These are phyloP conservation scores for Lysiphlebus fabarum DNA, from an alignment of 1,140 invertebrate genomes.

Conservation along the genomic window DNA sequence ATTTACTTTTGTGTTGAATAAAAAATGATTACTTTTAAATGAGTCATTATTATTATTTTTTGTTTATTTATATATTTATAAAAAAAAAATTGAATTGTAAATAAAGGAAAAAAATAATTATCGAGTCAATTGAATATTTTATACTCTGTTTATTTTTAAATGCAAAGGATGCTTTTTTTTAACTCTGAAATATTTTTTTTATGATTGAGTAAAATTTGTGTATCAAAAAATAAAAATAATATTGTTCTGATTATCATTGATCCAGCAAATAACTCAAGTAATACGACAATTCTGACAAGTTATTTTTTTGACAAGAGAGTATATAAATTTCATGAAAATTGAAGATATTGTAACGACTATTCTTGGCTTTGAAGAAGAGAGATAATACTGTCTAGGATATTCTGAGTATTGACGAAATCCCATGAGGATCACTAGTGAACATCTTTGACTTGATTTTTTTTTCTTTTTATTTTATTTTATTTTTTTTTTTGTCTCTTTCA, in stretches of 20 bases:
- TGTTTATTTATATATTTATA: no score
- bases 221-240: neutral
- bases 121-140: neutral
- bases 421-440: constrained; percentile 11
- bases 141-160: neutral
- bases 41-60: no score
- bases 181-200: neutral
- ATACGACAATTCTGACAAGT: constrained; percentile 5
- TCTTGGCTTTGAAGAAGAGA: constrained; percentile 5
- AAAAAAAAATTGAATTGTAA: no score
- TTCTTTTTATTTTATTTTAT: no score
- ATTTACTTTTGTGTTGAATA: no score
- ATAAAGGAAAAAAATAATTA: neutral
- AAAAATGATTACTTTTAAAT: no score
- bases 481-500: neutral
- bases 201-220: no score
- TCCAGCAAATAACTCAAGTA: neutral
- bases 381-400: constrained; percentile 6
- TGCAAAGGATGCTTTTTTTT: neutral
- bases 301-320: neutral
- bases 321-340: constrained; percentile 6
- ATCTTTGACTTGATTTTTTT: neutral
- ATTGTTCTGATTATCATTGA: neutral
- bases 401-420: constrained; percentile 4
- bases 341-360: constrained; percentile 8